Conservation (phyloP, 2,797 vertebrate genomes). For the Cyprinella venusta region DNA sequence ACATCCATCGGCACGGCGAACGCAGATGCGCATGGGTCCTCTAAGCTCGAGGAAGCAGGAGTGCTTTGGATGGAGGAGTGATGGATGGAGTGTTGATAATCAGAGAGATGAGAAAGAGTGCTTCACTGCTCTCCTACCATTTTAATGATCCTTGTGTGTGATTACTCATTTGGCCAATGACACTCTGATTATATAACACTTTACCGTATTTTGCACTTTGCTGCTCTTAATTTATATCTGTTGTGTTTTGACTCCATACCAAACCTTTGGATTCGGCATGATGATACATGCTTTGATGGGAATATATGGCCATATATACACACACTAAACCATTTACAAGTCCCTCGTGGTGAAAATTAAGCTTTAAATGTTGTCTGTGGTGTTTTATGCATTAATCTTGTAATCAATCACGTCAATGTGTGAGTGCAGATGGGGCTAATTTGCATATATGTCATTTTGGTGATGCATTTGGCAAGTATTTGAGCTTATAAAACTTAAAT, state of each 20-base stretch:
- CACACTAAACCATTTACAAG: not conserved
- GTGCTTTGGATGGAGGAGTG: conserved; percentile 49
- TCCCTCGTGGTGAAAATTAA: too few species aligned
- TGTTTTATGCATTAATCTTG: too few species aligned
- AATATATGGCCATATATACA: not conserved
- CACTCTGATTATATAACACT: conserved; percentile 68
- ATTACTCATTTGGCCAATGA: conserved; percentile 70
- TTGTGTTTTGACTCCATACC: not conserved
- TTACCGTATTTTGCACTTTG: conserved; percentile 44
- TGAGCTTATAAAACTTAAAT: too few species aligned
- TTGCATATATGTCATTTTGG: too few species aligned
- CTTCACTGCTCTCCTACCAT: conserved; percentile 67
- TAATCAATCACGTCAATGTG: too few species aligned
- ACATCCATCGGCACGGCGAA: conserved; percentile 58
- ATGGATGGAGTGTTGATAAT: conserved; percentile 66
- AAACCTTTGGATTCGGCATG: not conserved
- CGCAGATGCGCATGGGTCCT: conserved; percentile 57
- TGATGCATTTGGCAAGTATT: too few species aligned
- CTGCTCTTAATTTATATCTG: not conserved
- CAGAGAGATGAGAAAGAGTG: conserved; percentile 63
- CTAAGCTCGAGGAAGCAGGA: conserved; percentile 52
- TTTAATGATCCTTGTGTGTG: conserved; percentile 64
- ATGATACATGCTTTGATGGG: not conserved
- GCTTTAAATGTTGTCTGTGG: too few species aligned
- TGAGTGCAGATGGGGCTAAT: too few species aligned